These are phyloP conservation scores for Copsychus sechellarum DNA, from an alignment of 2,113 vertebrate species.

Conservation along the genomic window DNA sequence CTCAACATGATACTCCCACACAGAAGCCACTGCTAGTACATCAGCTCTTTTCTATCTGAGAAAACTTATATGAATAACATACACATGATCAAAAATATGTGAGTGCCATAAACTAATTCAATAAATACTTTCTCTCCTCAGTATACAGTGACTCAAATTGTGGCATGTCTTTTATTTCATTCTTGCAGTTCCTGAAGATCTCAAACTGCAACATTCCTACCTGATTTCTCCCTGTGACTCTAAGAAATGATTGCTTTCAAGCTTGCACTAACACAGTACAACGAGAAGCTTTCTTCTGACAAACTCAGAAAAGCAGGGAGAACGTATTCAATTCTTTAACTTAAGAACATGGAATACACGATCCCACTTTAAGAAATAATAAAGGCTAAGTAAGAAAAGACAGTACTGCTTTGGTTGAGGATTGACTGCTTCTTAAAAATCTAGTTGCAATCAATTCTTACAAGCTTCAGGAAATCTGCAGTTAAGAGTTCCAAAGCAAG, in stretches of 20 bases:
- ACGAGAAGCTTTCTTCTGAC: not conserved
- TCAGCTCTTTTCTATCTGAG: not conserved
- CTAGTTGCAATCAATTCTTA: not conserved
- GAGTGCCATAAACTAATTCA: not conserved
- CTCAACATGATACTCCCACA: not conserved
- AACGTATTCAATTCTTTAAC: not conserved
- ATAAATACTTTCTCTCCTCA: not conserved
- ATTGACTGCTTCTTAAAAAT: not conserved
- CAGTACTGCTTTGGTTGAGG: not conserved
- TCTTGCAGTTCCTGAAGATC: not conserved
- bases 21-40: not conserved
- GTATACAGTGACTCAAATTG: not conserved
- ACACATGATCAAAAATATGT: not conserved
- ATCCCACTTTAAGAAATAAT: not conserved
- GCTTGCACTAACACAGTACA: not conserved
- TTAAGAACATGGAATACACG: not conserved
- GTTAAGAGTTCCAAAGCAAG: not conserved
- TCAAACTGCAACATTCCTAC: not conserved
- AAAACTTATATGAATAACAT: not conserved
- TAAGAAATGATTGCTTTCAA: not conserved
- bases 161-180: not conserved
- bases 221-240: not conserved
- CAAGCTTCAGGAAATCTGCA: not conserved
- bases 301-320: not conserved
- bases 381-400: not conserved